Conservation (phyloP, 1,140 invertebrate genomes). For the Calephelis virginiensis region DNA sequence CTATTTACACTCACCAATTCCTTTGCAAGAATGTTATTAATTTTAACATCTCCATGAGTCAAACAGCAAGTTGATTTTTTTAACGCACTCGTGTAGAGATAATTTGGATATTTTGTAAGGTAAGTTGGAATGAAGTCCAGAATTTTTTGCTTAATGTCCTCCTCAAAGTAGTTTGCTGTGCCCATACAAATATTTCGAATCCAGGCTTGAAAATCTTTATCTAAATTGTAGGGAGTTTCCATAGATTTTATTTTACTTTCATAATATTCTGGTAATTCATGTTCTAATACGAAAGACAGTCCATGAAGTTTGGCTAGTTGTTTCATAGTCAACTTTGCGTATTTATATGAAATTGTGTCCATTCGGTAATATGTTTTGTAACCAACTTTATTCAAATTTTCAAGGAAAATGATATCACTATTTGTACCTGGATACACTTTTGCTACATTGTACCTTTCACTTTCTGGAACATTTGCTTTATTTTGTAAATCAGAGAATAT, state of each 20-base stretch:
- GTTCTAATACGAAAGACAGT: slow-evolving; percentile 40
- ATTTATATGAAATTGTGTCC: slow-evolving; percentile 31
- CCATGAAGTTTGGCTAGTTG: slow-evolving; percentile 47
- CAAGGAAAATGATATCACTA: slow-evolving; percentile 36
- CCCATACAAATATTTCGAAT: slow-evolving; percentile 18
- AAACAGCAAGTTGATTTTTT: slow-evolving; percentile 28
- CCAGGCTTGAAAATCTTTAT: slow-evolving; percentile 18
- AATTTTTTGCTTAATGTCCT: slow-evolving; percentile 26
- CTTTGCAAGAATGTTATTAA: slow-evolving; percentile 42
- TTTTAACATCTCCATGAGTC: slow-evolving; percentile 41
- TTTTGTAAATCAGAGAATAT: slow-evolving; percentile 40
- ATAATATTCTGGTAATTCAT: slow-evolving; percentile 39
- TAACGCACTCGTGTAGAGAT: not conserved
- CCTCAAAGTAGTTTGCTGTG: slow-evolving; percentile 26
- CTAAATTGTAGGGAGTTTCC: slow-evolving; percentile 8
- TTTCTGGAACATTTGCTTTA: slow-evolving; percentile 34
- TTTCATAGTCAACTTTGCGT: slow-evolving; percentile 38
- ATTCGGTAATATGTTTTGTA: slow-evolving; percentile 37
- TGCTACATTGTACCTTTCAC: slow-evolving; percentile 35
- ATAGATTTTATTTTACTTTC: slow-evolving; percentile 33
- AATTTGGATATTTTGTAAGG: slow-evolving; percentile 23
- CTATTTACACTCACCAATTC: slow-evolving; percentile 31
- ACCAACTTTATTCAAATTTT: slow-evolving; percentile 42
- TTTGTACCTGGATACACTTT: slow-evolving; percentile 35
- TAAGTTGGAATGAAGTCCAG: slow-evolving; percentile 25